Evolutionary conservation across 30 jellyfish, hydroid and myxozoan genomes (phyloP), one percentile per base, ranked within the genome.

Genomic region (Chrysaora quinquecirrha): DNA sequence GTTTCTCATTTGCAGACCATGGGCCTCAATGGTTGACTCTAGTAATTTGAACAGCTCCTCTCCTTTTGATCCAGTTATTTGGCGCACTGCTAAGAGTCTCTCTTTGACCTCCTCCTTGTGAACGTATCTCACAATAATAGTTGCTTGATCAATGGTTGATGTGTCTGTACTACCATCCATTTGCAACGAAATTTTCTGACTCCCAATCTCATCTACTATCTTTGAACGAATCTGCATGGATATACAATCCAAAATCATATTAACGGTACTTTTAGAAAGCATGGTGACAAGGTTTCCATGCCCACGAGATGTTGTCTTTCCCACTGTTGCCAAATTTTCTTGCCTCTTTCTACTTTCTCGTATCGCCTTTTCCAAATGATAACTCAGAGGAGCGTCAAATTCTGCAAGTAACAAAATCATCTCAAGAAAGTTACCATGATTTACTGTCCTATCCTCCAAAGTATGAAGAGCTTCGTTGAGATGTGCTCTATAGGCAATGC

Each of bases 21-120:
- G 77, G 48, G 77, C 77, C 49, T 64, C 56, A 64, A 29, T 64
- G 77, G 77, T 64, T 21, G 77, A 64, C 77, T 64, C 77, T 28
- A 64, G 77, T 21, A 64, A 64, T 64, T 64, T 29, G 77, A 64
- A 64, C 77, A 64, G 52, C 52, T 64, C 77, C 27, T 64, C 77
- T 64, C 77, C 77, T 64, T 64, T 64, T 64, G 77, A 64, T 19
- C 77, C 49, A 64, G 52, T 64, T 6, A 64, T 29, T 64, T 64
- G 56, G 21, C 77, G 52, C 77, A 19, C 77, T 64, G 77, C 77
- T 64, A 64, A 64, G 77, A 64, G 77, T 64, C 77, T 64, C 49
- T 64, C 77, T 64, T 64, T 64, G 52, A 64, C 49, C 77, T 64
- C 77, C 27, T 64, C 77, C 77, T 29, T 29, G 77, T 64, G 77